phyloP scores from a whole-genome alignment of 2,113 vertebrate genomes.

The Fukomys damarensis region DNA sequence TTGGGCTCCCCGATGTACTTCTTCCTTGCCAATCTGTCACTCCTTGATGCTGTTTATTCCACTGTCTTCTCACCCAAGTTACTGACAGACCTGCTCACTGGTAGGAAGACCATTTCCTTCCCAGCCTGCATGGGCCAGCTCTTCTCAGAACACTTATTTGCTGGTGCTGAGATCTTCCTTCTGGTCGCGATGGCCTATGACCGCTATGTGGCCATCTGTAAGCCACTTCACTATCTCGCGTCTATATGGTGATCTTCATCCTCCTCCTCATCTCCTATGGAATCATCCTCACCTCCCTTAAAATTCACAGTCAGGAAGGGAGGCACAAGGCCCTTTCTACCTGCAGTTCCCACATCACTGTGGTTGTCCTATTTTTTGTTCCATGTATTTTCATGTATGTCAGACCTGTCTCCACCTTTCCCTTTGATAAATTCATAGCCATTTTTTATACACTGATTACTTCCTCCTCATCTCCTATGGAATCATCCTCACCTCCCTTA shows the following conservation, averaged over 20 bases:
- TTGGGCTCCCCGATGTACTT: conserved; percentile 69
- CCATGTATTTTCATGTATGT: too few relatives aligned
- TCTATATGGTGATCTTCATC: too few relatives aligned
- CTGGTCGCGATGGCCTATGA: neutral
- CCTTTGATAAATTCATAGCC: neutral
- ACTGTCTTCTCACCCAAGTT: conserved; percentile 59
- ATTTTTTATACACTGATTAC: neutral
- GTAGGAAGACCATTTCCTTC: conserved; percentile 57
- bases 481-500: conserved; percentile 59
- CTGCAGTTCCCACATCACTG: too few relatives aligned
- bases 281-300: too few relatives aligned
- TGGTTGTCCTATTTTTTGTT: too few relatives aligned
- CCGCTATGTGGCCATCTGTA: conserved; percentile 54
- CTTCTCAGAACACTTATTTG: conserved; percentile 61
- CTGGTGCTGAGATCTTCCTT: conserved; percentile 37
- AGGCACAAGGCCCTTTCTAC: too few relatives aligned
- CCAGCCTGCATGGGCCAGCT: conserved; percentile 69
- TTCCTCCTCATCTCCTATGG: conserved; percentile 70
- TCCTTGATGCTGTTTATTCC: conserved; percentile 63
- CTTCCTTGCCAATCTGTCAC: conserved; percentile 66
- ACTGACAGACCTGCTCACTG: conserved; percentile 33
- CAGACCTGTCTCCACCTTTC: too few relatives aligned
- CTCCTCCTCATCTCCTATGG: too few relatives aligned
- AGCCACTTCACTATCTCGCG: conserved; percentile 68
- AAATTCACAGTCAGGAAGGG: conserved; percentile 53